Conservation (phyloP, 2,113 vertebrate genomes). For the Daubentonia madagascariensis region DNA sequence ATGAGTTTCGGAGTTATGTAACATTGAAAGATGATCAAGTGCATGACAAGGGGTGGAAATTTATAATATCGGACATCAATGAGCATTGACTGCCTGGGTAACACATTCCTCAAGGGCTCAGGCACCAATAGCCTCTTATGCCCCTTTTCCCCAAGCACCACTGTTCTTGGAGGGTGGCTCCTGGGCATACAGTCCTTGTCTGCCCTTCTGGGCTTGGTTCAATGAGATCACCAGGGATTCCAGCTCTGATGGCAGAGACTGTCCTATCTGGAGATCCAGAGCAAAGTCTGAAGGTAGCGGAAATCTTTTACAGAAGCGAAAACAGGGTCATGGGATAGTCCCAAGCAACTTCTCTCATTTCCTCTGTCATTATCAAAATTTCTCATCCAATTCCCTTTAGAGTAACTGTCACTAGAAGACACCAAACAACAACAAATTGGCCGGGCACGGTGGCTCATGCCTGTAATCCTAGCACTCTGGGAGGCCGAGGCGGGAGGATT, state of each 20-base stretch:
- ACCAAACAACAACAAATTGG: too few relatives aligned
- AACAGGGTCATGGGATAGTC: background rate
- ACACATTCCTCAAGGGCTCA: background rate
- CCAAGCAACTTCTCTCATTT: background rate
- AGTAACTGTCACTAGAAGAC: background rate
- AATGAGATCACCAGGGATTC: background rate
- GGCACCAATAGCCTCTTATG: background rate
- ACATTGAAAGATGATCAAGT: background rate
- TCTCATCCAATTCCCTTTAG: background rate
- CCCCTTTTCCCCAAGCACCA: background rate
- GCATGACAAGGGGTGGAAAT: background rate
- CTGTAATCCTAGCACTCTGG: too few relatives aligned
- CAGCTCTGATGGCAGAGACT: background rate
- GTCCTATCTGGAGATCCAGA: background rate
- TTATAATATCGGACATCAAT: rapidly evolving
- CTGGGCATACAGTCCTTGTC: background rate
- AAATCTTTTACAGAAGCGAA: background rate
- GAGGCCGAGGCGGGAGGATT: too few relatives aligned
- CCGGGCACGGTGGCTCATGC: too few relatives aligned
- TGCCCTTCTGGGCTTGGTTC: background rate
- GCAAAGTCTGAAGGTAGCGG: background rate
- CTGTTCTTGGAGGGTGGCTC: background rate
- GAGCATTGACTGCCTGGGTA: background rate
- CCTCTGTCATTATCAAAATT: background rate
- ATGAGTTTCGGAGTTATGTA: background rate